A percentile compares a stretch with the other conserved stretches of the same genome.
phyloP scores from a whole-genome alignment of 2,797 vertebrate genomes.

The Momotus momota region DNA sequence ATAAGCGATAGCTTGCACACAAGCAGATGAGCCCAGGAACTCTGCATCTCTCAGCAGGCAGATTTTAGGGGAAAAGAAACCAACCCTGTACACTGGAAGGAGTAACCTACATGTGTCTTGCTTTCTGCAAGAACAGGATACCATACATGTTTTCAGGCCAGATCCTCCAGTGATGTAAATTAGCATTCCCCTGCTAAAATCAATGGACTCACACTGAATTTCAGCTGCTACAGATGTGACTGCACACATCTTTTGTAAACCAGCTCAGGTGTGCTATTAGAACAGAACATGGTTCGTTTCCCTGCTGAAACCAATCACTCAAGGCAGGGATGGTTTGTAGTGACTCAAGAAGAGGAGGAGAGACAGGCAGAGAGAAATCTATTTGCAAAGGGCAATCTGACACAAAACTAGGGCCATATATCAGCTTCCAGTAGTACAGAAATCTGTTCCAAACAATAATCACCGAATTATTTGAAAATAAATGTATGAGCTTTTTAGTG shows the following conservation, averaged over 20 bases:
- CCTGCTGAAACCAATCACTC: neutral
- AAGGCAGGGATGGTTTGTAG: neutral
- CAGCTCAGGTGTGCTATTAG: neutral
- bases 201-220: neutral
- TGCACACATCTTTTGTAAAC: neutral
- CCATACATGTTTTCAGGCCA: neutral
- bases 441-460: neutral
- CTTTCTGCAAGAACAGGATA: neutral
- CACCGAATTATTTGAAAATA: neutral
- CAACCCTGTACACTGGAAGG: neutral
- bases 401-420: neutral
- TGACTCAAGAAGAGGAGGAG: neutral
- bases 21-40: neutral
- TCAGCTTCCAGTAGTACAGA: neutral
- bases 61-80: neutral
- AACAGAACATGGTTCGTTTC: slow-evolving; percentile 3
- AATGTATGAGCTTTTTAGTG: neutral
- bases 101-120: neutral
- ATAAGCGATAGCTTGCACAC: neutral
- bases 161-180: neutral
- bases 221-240: neutral
- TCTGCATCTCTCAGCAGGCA: neutral
- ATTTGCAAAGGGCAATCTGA: neutral
- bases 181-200: neutral
- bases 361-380: neutral